Base-by-base conservation (phyloP, 2,888 invertebrate species). In the Acronicta aceris region DNA sequence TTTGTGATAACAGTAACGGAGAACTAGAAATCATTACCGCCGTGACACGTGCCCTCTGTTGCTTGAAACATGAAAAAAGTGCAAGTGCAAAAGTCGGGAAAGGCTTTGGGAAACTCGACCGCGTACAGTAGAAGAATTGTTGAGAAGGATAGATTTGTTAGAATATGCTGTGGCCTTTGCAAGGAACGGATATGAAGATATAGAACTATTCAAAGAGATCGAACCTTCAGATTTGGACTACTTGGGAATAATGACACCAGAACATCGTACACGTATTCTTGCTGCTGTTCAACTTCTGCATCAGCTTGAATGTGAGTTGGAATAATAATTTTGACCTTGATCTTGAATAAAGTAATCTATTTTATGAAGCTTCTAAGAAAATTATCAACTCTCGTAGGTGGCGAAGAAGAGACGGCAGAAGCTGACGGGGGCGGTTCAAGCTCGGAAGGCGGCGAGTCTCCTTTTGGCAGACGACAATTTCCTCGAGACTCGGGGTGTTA, bases 221-320 rank as follows among this genome's bases (percentile, higher is more conserved):
- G 98, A 98, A 86, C 98, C 98, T 55, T 97, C 98, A 63, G 99
- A 99, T 91, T 95, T 99, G 78, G 98, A 98, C 90, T 98, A 98
- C 85, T 95, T 99, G 87, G 98, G 98, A 64, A 98, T 99, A 77
- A 96, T 97, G 86, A 97, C 98, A 82, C 96, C 97, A 43, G 98
- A 98, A 83, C 98, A 98, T 89, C 96, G 98, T 72, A 97, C 98
- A 62, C 98, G 98, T 91, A 96, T 99, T 74, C 95, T 99, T 71
- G 98, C 98, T 59, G 98, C 98, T 51, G 98, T 98, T 78, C 98
- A 98, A 93, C 96, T 98, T 82, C 95, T 99, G 80, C 97, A 98
- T 86, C 98, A 98, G 91, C 96, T 98, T 89, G 98, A 98, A 95
- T 98, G 98, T 98, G 93, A 97, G 97, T 96, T 66, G 57, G 58